A percentile compares a stretch with the other conserved stretches of the same genome.
Conservation (phyloP, 2,113 vertebrate species). For the Leptobrachium leishanense region DNA sequence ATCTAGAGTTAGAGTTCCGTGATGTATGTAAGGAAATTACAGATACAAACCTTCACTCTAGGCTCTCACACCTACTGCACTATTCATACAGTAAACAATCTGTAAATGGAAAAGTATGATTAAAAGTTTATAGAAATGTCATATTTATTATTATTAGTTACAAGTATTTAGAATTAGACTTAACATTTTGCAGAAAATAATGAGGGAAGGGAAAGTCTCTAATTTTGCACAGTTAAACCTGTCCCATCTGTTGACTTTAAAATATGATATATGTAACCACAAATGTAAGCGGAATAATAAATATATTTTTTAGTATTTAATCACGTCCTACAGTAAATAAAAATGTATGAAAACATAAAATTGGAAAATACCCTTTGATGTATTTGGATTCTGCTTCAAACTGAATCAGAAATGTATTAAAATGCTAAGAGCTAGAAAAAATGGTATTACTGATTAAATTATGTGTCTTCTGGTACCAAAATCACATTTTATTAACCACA, state of each 20-base stretch:
- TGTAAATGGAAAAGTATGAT: too few relatives aligned
- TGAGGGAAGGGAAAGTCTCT: conserved; percentile 13
- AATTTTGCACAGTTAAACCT: conserved; percentile 22
- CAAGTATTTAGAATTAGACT: too few relatives aligned
- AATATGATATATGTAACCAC: conserved; percentile 28
- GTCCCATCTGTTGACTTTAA: conserved; percentile 16
- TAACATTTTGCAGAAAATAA: not conserved
- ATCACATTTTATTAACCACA: conserved; percentile 17
- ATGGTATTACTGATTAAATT: conserved; percentile 31
- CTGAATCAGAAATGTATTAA: conserved; percentile 44
- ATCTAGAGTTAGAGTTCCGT: too few relatives aligned
- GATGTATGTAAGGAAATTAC: too few relatives aligned
- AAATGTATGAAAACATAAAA: conserved; percentile 37
- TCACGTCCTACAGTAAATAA: conserved; percentile 34
- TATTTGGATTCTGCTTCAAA: conserved; percentile 40
- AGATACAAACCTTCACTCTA: too few relatives aligned
- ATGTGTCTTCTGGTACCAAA: conserved; percentile 13
- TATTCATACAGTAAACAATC: too few relatives aligned
- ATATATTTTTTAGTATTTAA: conserved; percentile 19
- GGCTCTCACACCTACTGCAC: too few relatives aligned
- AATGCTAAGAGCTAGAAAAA: conserved; percentile 34
- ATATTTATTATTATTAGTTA: too few relatives aligned
- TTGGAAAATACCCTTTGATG: conserved; percentile 40
- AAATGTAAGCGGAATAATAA: conserved; percentile 41
- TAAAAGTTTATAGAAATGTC: too few relatives aligned